Percentiles rank a stretch among this genome's conserved stretches.
Evolutionary conservation across 2,888 invertebrate genomes (phyloP).

Genomic region (Phragmatobia fuliginosa): DNA sequence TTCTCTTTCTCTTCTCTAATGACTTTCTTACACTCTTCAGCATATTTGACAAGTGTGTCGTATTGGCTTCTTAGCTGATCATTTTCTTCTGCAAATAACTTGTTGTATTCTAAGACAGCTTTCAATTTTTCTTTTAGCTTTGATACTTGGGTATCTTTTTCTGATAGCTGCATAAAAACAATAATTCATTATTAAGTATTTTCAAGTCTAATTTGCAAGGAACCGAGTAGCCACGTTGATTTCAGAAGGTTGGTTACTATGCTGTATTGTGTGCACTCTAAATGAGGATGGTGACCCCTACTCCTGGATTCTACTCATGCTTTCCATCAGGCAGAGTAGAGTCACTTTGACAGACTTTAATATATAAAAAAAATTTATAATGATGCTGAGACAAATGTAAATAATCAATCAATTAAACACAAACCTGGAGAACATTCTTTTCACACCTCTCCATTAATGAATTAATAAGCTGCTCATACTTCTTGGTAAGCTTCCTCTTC

Average conservation of each 20-base stretch:
- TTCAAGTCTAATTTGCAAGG: no score
- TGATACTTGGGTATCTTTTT: slow-evolving; percentile 87
- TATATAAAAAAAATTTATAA: no score
- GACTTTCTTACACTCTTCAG: slow-evolving; percentile 83
- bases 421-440: slow-evolving; percentile 72
- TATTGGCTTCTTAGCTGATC: slow-evolving; percentile 84
- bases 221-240: no score
- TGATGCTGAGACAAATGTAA: background rate
- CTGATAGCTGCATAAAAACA: slow-evolving; percentile 77
- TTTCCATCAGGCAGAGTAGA: no score
- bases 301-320: no score
- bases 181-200: no score
- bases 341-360: no score
- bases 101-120: slow-evolving; percentile 87
- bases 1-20: slow-evolving; percentile 79
- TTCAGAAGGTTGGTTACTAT: no score
- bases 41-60: slow-evolving; percentile 78
- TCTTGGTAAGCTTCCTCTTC: slow-evolving; percentile 81
- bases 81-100: slow-evolving; percentile 88
- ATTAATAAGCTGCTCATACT: slow-evolving; percentile 83
- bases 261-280: no score
- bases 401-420: no score
- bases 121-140: slow-evolving; percentile 88
- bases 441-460: slow-evolving; percentile 83
- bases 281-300: no score